phyloP scores from a whole-genome alignment of 2,113 vertebrate genomes.

The Gulo gulo region DNA sequence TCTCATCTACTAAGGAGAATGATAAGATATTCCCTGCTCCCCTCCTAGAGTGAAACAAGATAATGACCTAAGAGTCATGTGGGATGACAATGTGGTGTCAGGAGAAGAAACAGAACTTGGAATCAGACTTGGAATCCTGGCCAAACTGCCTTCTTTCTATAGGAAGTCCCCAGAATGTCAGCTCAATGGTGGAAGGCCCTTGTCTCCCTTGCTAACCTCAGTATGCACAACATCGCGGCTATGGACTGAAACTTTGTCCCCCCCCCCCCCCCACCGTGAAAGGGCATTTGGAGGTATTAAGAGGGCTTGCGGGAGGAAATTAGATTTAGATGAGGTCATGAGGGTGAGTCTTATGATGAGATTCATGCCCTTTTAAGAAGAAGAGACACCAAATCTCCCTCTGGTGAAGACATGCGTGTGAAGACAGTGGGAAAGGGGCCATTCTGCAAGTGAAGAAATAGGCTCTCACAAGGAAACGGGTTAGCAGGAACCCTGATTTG shows the following conservation, averaged over 20 bases:
- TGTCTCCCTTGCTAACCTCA: not conserved
- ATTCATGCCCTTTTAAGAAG: not conserved
- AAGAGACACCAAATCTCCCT: not conserved
- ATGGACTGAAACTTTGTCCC: too few relatives aligned
- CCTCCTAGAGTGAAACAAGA: not conserved
- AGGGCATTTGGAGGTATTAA: not conserved
- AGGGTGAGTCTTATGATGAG: not conserved
- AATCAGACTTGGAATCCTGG: not conserved
- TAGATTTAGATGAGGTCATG: too few relatives aligned
- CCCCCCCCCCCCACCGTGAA: too few relatives aligned
- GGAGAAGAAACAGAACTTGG: not conserved
- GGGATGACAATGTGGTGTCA: not conserved
- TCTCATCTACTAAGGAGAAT: not conserved
- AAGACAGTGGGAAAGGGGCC: not conserved
- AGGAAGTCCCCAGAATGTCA: not conserved
- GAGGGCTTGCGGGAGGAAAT: not conserved
- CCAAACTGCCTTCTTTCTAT: not conserved
- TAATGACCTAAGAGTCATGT: not conserved
- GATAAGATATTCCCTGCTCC: not conserved
- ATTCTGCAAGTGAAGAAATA: not conserved
- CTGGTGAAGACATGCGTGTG: not conserved
- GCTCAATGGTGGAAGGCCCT: rapidly evolving
- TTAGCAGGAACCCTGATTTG: not conserved
- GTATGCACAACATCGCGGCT: rapidly evolving
- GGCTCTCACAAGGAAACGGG: rapidly evolving